Conservation (phyloP, 2,113 vertebrate species). For the Pseudois nayaur region DNA sequence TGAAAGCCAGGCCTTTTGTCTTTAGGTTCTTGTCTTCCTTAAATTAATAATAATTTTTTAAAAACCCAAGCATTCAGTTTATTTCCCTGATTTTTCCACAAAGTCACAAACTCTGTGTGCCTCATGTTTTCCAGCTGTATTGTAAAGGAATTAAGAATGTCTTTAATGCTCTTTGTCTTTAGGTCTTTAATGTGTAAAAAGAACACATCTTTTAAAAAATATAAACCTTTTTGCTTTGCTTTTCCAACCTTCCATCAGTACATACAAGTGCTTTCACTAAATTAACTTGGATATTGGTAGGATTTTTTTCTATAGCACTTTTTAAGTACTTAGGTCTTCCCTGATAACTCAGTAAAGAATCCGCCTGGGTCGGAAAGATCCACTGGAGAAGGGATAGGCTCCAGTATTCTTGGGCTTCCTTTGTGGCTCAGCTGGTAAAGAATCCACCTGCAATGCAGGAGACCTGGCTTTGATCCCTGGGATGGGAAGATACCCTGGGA, state of each 20-base stretch:
- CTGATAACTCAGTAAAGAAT: not conserved
- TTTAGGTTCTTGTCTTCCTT: not conserved
- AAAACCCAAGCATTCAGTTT: not conserved
- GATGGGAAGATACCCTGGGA: not conserved
- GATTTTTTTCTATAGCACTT: not conserved
- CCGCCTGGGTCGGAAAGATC: rapidly evolving
- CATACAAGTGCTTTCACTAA: not conserved
- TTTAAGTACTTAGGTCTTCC: not conserved
- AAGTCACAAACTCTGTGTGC: not conserved
- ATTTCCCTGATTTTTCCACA: not conserved
- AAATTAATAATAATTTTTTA: not conserved
- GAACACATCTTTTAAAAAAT: not conserved
- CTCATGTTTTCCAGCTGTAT: not conserved
- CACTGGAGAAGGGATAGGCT: not conserved
- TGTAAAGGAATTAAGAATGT: not conserved
- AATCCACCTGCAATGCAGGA: not conserved
- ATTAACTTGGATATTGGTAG: not conserved
- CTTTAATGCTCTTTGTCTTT: not conserved
- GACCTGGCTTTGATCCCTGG: not conserved
- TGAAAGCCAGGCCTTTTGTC: not conserved
- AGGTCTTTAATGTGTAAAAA: not conserved
- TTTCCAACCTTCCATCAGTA: not conserved
- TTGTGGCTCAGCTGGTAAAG: not conserved
- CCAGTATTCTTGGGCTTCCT: not conserved
- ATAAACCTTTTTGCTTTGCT: not conserved